Evolutionary conservation across 2,113 vertebrate genomes (phyloP), one percentile per base, ranked within the genome.

Genomic region (Peromyscus leucopus): DNA sequence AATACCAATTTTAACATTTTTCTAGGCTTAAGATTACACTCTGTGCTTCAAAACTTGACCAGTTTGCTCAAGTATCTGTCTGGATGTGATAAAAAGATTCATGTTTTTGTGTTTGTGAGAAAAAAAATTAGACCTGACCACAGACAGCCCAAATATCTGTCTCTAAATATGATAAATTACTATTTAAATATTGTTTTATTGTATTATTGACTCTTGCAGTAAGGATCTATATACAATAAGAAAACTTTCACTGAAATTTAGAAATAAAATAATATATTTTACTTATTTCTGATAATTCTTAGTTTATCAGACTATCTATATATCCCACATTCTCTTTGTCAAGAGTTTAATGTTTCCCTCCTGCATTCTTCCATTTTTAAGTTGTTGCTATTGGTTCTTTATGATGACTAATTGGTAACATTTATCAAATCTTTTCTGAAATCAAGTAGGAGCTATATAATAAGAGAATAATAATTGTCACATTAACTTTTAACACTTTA

Each of bases 241-340:
- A 75, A 86, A 93, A 85, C 67, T 74, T 96, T 48, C 11, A 65
- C 13, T 91, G 24, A 42, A 91, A 74, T 57, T 93, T 39, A 84
- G 42, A 95, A 93, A 89, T 83, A 48, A 93, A 95, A 80, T 74
- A 87, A 33, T 76, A 5, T n/a, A 67, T 78, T 83, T 95, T 94
- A 57, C 39, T 92, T 42, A 46, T 93, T 95, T 95, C 22, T 89
- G 26, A 76, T 76, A 85, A 71, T 84, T 90, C 11, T 74, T 94
- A 51, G n/a, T 26, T 2, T 57, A 65, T 7, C 51, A 83, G 15
- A 3, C 9, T 90, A 76, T 91, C 4, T 2, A 48, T 85, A 12
- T 22, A 1, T 92, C 21, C 12, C 19, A 42, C 17, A 71, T n/a
- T 95, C 85, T 42, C 42, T 36, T 51, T 61, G 36, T 28, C 39